Evolutionary conservation across 2,113 vertebrate genomes (phyloP).

Genomic region (Hystrix brachyura): DNA sequence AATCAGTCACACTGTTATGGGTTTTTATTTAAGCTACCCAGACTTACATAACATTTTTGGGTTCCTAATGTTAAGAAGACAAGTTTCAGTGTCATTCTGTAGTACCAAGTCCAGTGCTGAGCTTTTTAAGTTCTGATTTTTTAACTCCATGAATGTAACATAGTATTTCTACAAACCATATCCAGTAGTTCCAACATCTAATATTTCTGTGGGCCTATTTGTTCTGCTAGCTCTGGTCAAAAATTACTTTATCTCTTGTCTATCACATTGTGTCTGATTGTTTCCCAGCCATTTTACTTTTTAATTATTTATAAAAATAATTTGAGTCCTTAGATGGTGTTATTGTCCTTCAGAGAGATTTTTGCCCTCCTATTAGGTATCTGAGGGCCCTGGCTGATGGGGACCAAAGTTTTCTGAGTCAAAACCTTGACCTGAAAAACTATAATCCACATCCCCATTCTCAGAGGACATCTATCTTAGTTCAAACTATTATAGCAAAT

Average conservation of each 20-base stretch:
- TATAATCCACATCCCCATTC: not conserved
- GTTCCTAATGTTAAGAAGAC: not conserved
- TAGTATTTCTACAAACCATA: not conserved
- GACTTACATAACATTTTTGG: not conserved
- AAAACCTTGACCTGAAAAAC: not conserved
- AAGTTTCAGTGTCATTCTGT: not conserved
- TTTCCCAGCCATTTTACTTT: not conserved
- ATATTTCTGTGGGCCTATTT: not conserved
- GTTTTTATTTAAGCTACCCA: not conserved
- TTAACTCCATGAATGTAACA: not conserved
- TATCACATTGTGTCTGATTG: not conserved
- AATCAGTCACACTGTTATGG: not conserved
- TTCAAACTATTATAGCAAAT: not conserved
- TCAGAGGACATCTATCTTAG: not conserved
- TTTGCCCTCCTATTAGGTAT: not conserved
- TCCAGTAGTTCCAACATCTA: not conserved
- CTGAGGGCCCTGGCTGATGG: not conserved
- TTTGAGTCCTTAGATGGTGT: not conserved
- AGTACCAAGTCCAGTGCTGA: not conserved
- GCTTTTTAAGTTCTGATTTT: constrained; percentile 36
- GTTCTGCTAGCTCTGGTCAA: constrained; percentile 7
- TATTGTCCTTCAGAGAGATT: not conserved
- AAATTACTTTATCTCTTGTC: not conserved
- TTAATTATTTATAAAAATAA: constrained; percentile 11
- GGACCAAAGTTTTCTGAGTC: constrained; percentile 4